These are phyloP conservation scores for Antedon mediterranea DNA, from an alignment of 53 echinoderm and acorn worm species.

Conservation along the genomic window DNA sequence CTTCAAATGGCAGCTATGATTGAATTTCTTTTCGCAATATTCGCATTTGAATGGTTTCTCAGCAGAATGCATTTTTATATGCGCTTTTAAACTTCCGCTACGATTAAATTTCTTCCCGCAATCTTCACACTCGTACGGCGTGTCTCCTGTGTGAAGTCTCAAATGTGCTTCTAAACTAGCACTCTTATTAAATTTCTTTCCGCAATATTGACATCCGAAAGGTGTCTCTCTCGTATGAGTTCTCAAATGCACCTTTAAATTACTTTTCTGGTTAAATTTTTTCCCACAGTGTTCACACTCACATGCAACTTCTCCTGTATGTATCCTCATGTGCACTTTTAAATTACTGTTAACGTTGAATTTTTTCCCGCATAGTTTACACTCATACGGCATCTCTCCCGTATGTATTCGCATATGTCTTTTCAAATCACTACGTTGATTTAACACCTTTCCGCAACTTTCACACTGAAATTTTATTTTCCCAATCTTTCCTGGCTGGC, in stretches of 20 bases:
- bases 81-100: background rate
- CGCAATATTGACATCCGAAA: background rate
- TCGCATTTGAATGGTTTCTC: background rate
- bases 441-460: conserved; percentile 32
- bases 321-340: conserved; percentile 24
- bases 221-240: background rate
- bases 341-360: conserved; percentile 26
- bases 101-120: background rate
- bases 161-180: background rate
- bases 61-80: background rate
- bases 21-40: background rate
- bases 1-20: background rate
- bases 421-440: conserved; percentile 22
- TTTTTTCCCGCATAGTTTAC: conserved; percentile 27
- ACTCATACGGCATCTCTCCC: conserved; percentile 32
- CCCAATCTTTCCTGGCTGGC: background rate
- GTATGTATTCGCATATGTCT: conserved; percentile 43
- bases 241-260: conserved; percentile 16
- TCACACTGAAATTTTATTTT: conserved; percentile 24
- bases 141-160: background rate
- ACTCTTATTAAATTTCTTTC: background rate
- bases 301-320: conserved; percentile 15
- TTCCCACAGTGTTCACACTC: conserved; percentile 16
- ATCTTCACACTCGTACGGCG: background rate
- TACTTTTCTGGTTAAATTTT: conserved; percentile 18